Evolutionary conservation across 2,888 invertebrate genomes (phyloP), one percentile per base, ranked within the genome.

Genomic region (Diaperis boleti): DNA sequence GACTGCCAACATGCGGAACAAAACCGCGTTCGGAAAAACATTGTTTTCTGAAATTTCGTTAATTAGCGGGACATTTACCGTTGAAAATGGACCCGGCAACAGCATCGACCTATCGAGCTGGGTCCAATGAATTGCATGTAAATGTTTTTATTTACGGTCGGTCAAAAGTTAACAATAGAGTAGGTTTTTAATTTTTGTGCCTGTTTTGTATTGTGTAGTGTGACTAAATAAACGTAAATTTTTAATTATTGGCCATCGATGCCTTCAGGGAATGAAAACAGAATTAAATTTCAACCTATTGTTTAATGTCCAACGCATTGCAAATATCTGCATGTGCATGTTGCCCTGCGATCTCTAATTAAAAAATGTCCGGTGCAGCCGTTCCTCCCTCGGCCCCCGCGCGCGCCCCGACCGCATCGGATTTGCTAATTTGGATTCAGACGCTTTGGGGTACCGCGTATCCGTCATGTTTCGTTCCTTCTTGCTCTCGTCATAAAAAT

Each of bases 141-240:
- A 64, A 42, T 64, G 61, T 62, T 59, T 72, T 70, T 72, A 66
- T 70, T 69, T 64, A 65, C 66, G 57, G 65, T 67, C 55, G 67
- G 62, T 57, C 63, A 66, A 70, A 73, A 73, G 71, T 73, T 71
- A 73, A 74, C 74, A 73, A 73, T 71, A 70, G 69, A 74, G 69
- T 67, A 72, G 71, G 70, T 72, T 75, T 73, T 71, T 68, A 71
- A 70, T 72, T 73, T 73, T 73, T 71, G 64, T 57, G 63, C 61
- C 59, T 44, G 62, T 68, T 69, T 69, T 68, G 66, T 66, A 44
- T 69, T 64, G 66, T 66, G 50, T 56, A 68, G 67, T 70, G 72
- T 74, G 76, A 74, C 77, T 76, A 78, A 79, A 78, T 77, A 76
- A 78, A 78, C 77, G 77, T 79, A 73, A 77, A 79, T 79, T 79